Evolutionary conservation across 2,113 vertebrate genomes (phyloP).

Genomic region (Rhombomys opimus): DNA sequence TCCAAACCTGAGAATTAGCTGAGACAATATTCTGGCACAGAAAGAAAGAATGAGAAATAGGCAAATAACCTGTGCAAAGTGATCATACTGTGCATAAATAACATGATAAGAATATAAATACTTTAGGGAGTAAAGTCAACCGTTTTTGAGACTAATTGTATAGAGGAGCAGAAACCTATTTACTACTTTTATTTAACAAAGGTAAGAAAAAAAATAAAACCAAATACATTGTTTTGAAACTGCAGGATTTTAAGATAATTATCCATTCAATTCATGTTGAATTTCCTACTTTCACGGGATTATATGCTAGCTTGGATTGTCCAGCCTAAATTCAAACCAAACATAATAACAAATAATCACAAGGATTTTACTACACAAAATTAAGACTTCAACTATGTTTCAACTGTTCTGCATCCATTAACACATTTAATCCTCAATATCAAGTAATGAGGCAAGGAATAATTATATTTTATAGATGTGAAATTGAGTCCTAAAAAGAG

Average conservation of each 20-base stretch:
- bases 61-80: not conserved
- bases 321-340: conserved; percentile 38
- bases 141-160: not conserved
- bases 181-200: not conserved
- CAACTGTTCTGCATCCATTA: not conserved
- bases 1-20: not conserved
- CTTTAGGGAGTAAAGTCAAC: not conserved
- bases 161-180: not conserved
- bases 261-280: not conserved
- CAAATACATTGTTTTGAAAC: not conserved
- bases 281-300: not conserved
- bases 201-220: not conserved
- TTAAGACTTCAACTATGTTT: not conserved
- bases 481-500: not conserved
- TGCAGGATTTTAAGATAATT: not conserved
- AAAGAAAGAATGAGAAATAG: not conserved
- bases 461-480: not conserved
- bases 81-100: not conserved
- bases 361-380: not conserved
- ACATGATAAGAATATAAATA: not conserved
- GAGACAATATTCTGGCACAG: not conserved
- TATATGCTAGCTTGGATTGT: not conserved
- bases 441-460: not conserved
- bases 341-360: not conserved
- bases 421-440: not conserved